Conservation (phyloP, 2,797 vertebrate genomes). For the Phylloscopus collybita region DNA sequence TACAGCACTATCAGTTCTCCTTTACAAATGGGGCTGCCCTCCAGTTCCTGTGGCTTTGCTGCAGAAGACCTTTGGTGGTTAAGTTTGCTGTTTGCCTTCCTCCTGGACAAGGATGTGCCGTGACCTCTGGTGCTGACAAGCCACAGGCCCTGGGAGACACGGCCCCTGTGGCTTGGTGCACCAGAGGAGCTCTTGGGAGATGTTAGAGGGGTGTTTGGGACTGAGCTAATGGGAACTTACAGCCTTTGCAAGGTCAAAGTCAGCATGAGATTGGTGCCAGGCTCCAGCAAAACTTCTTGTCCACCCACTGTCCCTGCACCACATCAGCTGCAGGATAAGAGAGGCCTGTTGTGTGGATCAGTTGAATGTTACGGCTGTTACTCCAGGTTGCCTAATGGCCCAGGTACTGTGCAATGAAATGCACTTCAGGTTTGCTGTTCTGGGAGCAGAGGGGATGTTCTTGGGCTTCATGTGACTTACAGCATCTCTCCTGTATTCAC, state of each 20-base stretch:
- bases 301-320: background rate
- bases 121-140: background rate
- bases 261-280: background rate
- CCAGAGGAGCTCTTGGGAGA: background rate
- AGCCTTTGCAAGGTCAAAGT: background rate
- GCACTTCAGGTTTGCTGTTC: background rate
- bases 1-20: background rate
- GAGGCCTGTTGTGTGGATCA: fast-evolving
- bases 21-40: background rate
- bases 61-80: background rate
- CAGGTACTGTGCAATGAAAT: background rate
- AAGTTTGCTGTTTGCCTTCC: background rate
- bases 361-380: background rate
- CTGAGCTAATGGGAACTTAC: background rate
- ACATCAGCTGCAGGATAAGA: background rate
- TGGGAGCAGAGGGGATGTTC: background rate
- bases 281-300: background rate
- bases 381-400: background rate
- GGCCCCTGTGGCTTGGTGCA: background rate
- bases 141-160: fast-evolving
- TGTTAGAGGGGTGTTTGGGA: background rate
- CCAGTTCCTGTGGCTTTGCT: background rate
- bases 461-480: background rate
- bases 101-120: background rate
- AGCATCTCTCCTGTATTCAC: background rate